These are phyloP conservation scores for Trisateles emortualis DNA, from an alignment of 2,888 invertebrate species.

Conservation along the genomic window DNA sequence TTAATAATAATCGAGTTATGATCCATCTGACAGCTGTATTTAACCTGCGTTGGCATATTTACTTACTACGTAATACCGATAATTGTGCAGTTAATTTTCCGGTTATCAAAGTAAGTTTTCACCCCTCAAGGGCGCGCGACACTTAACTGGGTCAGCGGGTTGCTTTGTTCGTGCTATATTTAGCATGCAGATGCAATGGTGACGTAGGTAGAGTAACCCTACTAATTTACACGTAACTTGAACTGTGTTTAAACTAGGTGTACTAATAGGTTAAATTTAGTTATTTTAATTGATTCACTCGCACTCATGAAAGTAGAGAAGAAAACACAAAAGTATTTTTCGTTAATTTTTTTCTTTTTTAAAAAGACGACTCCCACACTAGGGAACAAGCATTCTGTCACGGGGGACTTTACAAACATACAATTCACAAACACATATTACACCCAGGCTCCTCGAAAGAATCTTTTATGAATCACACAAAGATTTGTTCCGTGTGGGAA, in stretches of 20 bases:
- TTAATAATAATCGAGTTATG: background rate
- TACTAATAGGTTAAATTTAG: too few species aligned
- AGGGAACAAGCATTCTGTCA: too few species aligned
- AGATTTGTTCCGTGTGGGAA: too few species aligned
- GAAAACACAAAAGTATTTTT: too few species aligned
- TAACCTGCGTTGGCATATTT: background rate
- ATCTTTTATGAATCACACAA: too few species aligned
- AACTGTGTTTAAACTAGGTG: slow-evolving; percentile 50
- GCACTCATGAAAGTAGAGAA: too few species aligned
- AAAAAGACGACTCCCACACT: too few species aligned
- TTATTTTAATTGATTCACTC: too few species aligned
- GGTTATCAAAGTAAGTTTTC: slow-evolving; percentile 26
- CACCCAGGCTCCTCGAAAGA: too few species aligned
- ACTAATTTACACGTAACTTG: slow-evolving; percentile 63
- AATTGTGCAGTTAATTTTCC: slow-evolving; percentile 18
- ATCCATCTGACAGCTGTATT: background rate
- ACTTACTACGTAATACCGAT: background rate
- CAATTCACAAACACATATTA: too few species aligned
- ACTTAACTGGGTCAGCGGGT: slow-evolving; percentile 64
- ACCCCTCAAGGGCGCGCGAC: slow-evolving; percentile 32
- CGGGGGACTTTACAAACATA: too few species aligned
- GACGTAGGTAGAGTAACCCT: slow-evolving; percentile 70
- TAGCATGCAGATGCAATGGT: slow-evolving; percentile 63
- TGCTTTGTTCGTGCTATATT: slow-evolving; percentile 60
- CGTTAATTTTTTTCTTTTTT: too few species aligned